Conservation (phyloP, 2,113 vertebrate genomes). For the Odontophorus gujanensis region DNA sequence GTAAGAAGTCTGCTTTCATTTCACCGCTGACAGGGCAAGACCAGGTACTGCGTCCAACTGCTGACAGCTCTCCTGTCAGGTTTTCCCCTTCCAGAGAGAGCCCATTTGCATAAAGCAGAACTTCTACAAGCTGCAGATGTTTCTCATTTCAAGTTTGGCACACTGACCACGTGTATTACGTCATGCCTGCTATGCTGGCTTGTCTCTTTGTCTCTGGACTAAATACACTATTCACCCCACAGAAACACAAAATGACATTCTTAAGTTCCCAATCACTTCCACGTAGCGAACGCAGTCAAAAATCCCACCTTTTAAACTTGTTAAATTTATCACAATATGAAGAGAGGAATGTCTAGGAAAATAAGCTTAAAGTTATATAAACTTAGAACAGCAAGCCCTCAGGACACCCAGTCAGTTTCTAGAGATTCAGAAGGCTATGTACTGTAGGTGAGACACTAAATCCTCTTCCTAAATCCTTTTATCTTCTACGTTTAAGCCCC, state of each 20-base stretch:
- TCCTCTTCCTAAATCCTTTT: neutral
- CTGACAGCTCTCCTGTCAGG: neutral
- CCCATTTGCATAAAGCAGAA: constrained; percentile 58
- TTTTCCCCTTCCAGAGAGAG: neutral
- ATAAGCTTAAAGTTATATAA: neutral
- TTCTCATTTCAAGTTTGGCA: constrained; percentile 70
- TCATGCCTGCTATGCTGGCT: constrained; percentile 67
- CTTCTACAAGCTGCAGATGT: constrained; percentile 66
- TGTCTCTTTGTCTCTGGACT: constrained; percentile 50
- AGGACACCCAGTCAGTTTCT: neutral
- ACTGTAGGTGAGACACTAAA: neutral
- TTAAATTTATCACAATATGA: neutral
- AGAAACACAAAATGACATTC: neutral
- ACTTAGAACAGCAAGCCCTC: neutral
- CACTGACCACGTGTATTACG: constrained; percentile 53
- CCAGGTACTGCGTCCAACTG: neutral
- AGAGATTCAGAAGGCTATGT: neutral
- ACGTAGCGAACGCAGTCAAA: neutral
- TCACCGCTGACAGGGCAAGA: constrained; percentile 18
- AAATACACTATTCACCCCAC: constrained; percentile 60
- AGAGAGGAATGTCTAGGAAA: neutral
- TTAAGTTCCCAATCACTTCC: constrained; percentile 8
- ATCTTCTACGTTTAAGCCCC: neutral
- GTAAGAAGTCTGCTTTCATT: neutral
- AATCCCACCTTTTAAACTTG: neutral